Base-by-base conservation (phyloP, 2,888 invertebrate genomes). In the Brachypterus glaber region DNA sequence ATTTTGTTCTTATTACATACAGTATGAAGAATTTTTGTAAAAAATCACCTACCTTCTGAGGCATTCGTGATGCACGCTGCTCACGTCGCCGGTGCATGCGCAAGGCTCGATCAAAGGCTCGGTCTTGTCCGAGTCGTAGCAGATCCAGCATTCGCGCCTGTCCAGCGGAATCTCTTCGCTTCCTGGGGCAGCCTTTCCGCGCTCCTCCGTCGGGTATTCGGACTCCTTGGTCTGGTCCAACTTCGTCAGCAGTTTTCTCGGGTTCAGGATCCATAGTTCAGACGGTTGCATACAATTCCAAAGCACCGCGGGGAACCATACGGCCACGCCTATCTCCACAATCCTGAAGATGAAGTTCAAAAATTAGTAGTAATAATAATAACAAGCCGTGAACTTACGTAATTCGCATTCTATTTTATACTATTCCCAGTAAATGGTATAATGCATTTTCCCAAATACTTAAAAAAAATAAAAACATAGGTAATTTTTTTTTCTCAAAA, bases 231-330 rank as follows among this genome's bases (percentile, higher is more conserved):
- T 17, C 38, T 33, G 38, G 34, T 57, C 54, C 26, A 55, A 48
- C 35, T 58, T 61, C 40, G 84, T 80, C 33, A 93, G 71, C 56
- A 93, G 73, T 59, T 86, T 83, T 52, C 87, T 79, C 25, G 92
- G 92, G 72, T 93, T 93, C 49, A 93, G 70, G 52, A 92, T 83
- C 93, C 92, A 93, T 45, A 93, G 70, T 64, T 89, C 82, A 63
- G 90, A 89, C 33, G 92, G 92, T 63, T 86, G 85, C 78, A 90
- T 89, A 50, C 88, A 91, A 70, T 93, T 93, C 93, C 93, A 93
- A 49, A 93, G 72, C 35, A 91, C 91, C 64, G 92, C 92, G 18
- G 92, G 91, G 68, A 92, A 93, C 92, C 92, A 93, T 57, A 93
- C 69, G 52, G 88, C 88, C 41, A 91, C 90, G 5, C 91, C 92